phyloP scores from a whole-genome alignment of 1,140 invertebrate species.

The Dreissena rostriformis region DNA sequence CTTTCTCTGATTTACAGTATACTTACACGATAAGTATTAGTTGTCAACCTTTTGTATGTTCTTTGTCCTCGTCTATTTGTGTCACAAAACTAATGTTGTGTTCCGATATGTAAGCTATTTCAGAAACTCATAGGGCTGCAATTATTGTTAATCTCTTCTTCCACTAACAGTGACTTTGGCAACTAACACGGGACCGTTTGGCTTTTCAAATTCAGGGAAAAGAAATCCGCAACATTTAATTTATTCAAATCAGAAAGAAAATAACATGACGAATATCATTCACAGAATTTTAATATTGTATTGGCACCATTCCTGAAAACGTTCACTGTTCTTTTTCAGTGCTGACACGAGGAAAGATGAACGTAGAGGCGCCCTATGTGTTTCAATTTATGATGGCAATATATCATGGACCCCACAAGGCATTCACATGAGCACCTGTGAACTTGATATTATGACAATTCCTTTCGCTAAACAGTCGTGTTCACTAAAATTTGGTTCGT shows the following conservation, averaged over 20 bases:
- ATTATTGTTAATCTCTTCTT: neutral
- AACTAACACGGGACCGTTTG: too few species aligned
- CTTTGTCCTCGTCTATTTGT: neutral
- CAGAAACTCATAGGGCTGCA: neutral
- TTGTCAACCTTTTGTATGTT: neutral
- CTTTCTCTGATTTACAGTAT: neutral
- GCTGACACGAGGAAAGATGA: conserved; percentile 79
- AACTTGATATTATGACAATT: conserved; percentile 84
- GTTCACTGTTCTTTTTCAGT: conserved; percentile 65
- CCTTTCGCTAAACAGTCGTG: conserved; percentile 81
- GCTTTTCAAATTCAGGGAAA: too few species aligned
- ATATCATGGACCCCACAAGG: conserved; percentile 98
- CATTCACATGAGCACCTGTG: conserved; percentile 98
- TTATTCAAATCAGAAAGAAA: too few species aligned
- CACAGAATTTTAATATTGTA: conserved; percentile 4
- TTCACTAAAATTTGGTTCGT: conserved; percentile 80
- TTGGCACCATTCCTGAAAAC: conserved; percentile 31
- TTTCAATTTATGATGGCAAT: conserved; percentile 90
- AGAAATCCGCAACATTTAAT: too few species aligned
- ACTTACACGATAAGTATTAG: neutral
- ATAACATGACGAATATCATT: conserved; percentile 43
- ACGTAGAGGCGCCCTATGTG: conserved; percentile 76
- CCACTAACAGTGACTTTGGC: neutral
- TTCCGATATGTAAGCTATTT: neutral
- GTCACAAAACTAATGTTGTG: neutral